Evolutionary conservation across 2,113 vertebrate genomes (phyloP), one percentile per base, ranked within the genome.

Genomic region (Microcebus tavaratra): DNA sequence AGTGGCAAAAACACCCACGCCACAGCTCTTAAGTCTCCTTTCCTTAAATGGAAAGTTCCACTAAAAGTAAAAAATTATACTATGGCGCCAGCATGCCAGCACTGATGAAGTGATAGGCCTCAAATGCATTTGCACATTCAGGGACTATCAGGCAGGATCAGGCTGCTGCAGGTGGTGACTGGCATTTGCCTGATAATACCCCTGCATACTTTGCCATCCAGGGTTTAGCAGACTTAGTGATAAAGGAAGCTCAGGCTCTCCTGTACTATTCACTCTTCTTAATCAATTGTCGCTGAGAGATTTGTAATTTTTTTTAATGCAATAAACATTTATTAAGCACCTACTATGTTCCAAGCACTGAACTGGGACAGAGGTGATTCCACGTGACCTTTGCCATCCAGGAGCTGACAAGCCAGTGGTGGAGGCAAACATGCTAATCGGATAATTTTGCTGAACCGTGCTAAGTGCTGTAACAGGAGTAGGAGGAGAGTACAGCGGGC

Each of bases 21-120:
- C 50, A 25, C 18, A 23, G 61, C 8, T 82, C 83, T 25, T 0
- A 39, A 59, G 29, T n/a, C 17, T 20, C 55, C 6, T 76, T 89
- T 76, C 8, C 29, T 39, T 36, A 81, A 63, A 27, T 61, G 91
- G 95, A 94, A 97, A 95, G 72, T 94, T 95, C 79, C 70, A 83
- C 63, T 57, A 21, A 81, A 65, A 72, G 29, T 68, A 12, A 86
- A 95, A 95, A 95, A 59, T 45, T 29, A 81, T 18, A 8, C 17
- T 48, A 12, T 59, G 42, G 20, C 15, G 67, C 25, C 45, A 65
- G 23, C 25, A 25, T 39, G 8, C 12, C 15, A 72, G 18, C 15
- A 21, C 23, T 67, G 42, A 89, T 89, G 27, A 57, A 83, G 39
- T 18, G 59, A 73, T 20, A 87, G 81, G 25, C 34, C 29, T 70